phyloP scores from a whole-genome alignment of 2,888 invertebrate genomes.

The Megastigmus dorsalis region DNA sequence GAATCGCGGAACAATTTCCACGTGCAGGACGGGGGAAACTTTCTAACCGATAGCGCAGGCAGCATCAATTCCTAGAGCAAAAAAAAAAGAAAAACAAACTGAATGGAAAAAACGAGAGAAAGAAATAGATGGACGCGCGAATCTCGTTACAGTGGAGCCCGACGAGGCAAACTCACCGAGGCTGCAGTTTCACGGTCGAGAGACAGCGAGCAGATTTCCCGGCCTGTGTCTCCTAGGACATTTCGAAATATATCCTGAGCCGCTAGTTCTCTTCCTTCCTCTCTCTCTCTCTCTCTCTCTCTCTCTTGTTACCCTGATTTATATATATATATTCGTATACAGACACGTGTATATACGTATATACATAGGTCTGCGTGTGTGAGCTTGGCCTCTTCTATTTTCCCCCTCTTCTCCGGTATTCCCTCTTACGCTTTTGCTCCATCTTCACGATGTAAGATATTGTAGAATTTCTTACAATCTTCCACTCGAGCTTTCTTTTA shows the following conservation, averaged over 20 bases:
- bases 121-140: slow-evolving; percentile 10
- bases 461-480: slow-evolving; percentile 44
- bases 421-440: slow-evolving; percentile 30
- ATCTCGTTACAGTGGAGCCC: slow-evolving; percentile 15
- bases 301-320: slow-evolving; percentile 7
- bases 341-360: slow-evolving; percentile 1
- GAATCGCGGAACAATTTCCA: too few relatives aligned
- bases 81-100: not conserved
- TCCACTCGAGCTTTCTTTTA: slow-evolving; percentile 39
- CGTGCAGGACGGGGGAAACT: not conserved
- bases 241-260: slow-evolving; percentile 37
- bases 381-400: slow-evolving; percentile 45
- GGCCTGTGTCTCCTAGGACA: slow-evolving; percentile 24
- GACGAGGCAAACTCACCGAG: slow-evolving; percentile 26
- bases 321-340: not conserved
- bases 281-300: too few relatives aligned
- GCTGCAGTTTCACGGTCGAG: slow-evolving; percentile 48
- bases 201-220: slow-evolving; percentile 20
- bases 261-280: too few relatives aligned
- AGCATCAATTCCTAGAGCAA: too few relatives aligned
- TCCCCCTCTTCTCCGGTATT: slow-evolving; percentile 40
- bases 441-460: slow-evolving; percentile 16
- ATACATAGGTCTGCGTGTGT: not conserved
- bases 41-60: too few relatives aligned
- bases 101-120: not conserved